These are phyloP conservation scores for Burhinus oedicnemus DNA, from an alignment of 2,113 vertebrate species.

Conservation along the genomic window DNA sequence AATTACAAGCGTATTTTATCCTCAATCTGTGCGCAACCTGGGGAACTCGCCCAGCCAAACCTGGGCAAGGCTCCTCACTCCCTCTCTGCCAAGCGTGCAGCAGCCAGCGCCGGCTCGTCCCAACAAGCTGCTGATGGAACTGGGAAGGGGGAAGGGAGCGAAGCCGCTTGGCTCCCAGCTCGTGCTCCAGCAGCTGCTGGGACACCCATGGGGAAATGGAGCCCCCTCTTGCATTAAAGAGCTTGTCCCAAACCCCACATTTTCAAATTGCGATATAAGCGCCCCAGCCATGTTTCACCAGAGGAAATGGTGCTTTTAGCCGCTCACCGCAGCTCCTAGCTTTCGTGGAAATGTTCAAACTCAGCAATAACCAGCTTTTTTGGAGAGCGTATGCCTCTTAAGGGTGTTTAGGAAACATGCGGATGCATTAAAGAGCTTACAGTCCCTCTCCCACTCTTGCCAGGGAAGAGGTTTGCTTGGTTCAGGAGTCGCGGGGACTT, in stretches of 20 bases:
- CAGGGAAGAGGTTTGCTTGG: not conserved
- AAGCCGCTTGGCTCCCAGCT: not conserved
- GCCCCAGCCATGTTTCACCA: not conserved
- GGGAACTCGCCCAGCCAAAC: not conserved
- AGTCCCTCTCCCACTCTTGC: not conserved
- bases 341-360: not conserved
- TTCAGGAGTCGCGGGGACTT: not conserved
- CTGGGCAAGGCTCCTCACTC: not conserved
- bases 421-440: not conserved
- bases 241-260: not conserved
- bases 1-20: not conserved
- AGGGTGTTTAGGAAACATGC: not conserved
- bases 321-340: not conserved
- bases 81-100: not conserved
- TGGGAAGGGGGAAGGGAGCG: not conserved
- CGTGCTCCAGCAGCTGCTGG: not conserved
- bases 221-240: not conserved
- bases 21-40: rapidly evolving
- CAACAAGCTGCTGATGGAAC: not conserved
- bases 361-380: not conserved
- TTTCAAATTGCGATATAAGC: not conserved
- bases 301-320: not conserved
- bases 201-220: not conserved
- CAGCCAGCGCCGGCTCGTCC: not conserved
- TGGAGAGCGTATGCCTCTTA: rapidly evolving